phyloP scores from a whole-genome alignment of 2,888 invertebrate species.

The Lordiphosa andalusiaca region DNA sequence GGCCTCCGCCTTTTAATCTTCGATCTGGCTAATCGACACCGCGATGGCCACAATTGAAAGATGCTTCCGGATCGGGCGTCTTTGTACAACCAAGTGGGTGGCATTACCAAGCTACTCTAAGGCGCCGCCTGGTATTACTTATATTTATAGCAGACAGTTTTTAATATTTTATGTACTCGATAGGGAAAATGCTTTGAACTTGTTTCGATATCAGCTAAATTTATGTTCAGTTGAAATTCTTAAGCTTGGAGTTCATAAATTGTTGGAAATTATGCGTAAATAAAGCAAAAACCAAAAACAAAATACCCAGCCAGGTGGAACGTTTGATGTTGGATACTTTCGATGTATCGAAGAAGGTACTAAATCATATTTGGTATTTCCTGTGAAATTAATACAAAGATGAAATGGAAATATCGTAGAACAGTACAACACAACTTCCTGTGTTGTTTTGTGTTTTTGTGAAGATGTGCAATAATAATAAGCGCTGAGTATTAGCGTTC shows the following conservation, averaged over 20 bases:
- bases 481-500: too few species aligned
- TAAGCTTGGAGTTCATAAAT: conserved; percentile 48
- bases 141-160: conserved; percentile 65
- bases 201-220: conserved; percentile 38
- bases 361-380: too few species aligned
- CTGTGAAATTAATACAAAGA: too few species aligned
- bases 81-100: conserved; percentile 59
- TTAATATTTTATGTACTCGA: conserved; percentile 71
- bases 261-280: conserved; percentile 50
- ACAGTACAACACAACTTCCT: too few species aligned
- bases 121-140: conserved; percentile 60
- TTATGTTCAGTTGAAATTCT: conserved; percentile 47
- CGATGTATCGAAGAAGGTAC: too few species aligned
- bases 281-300: conserved; percentile 29
- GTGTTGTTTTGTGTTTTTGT: too few species aligned
- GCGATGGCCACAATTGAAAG: conserved; percentile 45
- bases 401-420: too few species aligned
- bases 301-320: conserved; percentile 4
- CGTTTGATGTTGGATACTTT: conserved; percentile 45
- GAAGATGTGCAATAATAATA: too few species aligned
- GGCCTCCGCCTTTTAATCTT: conserved; percentile 31
- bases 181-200: conserved; percentile 63
- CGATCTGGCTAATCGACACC: conserved; percentile 17
- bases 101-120: conserved; percentile 32
- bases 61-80: conserved; percentile 61